phyloP scores from a whole-genome alignment of 2,888 invertebrate genomes.

The Dryobotodes eremita region DNA sequence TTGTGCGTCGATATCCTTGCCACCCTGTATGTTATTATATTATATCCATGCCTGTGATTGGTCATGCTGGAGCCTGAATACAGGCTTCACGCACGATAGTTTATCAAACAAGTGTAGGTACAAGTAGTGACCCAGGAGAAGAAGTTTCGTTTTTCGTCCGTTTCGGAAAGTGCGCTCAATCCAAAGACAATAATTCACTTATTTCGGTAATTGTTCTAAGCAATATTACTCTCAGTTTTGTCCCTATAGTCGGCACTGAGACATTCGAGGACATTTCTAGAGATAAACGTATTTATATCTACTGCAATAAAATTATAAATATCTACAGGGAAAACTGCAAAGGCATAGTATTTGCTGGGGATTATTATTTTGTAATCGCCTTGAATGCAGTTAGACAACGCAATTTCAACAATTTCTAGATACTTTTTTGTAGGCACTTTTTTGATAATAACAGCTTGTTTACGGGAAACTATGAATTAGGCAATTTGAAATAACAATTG shows the following conservation, averaged over 20 bases:
- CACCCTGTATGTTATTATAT: background rate
- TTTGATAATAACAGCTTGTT: slow-evolving; percentile 39
- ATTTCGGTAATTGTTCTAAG: background rate
- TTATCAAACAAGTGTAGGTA: background rate
- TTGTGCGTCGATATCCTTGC: no score
- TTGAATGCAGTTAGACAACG: slow-evolving; percentile 7
- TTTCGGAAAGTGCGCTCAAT: background rate
- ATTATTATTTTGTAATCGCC: slow-evolving; percentile 7
- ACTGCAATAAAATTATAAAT: slow-evolving; percentile 3
- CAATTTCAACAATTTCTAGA: slow-evolving; percentile 36
- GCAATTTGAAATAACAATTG: slow-evolving; percentile 50
- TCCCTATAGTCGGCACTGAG: background rate
- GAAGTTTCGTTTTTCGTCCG: background rate
- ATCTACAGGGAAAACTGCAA: slow-evolving; percentile 20
- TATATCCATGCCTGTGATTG: background rate
- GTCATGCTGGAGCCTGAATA: background rate
- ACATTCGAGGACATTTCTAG: slow-evolving; percentile 9
- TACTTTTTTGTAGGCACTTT: slow-evolving; percentile 15
- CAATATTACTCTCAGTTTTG: background rate
- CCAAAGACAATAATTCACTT: slow-evolving; percentile 2
- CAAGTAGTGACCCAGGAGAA: background rate
- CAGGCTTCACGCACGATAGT: background rate
- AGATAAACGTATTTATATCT: slow-evolving; percentile 13
- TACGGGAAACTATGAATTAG: slow-evolving; percentile 46
- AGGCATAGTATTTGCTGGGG: background rate